Conservation (phyloP, 30 jellyfish, hydroid and myxozoan species). For the Aurelia aurita complex sp. Pacific region DNA sequence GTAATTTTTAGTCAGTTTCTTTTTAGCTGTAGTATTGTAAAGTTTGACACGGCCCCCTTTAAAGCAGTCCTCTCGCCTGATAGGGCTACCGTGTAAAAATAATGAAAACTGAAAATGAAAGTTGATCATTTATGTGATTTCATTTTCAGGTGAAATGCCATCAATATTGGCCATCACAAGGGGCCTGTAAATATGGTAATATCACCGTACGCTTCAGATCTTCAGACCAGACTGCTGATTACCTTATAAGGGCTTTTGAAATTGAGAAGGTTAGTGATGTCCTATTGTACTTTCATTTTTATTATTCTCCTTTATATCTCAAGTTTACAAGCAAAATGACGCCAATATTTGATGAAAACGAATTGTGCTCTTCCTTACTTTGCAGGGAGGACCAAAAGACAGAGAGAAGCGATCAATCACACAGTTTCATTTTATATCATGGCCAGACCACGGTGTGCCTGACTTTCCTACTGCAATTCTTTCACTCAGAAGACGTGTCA, state of each 20-base stretch:
- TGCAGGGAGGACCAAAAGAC: slow-evolving; percentile 42
- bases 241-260: slow-evolving; percentile 67
- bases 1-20: not conserved
- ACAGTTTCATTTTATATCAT: slow-evolving; percentile 93
- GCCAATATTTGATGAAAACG: too few species aligned
- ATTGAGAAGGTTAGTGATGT: slow-evolving; percentile 72
- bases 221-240: slow-evolving; percentile 92
- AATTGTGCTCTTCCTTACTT: not conserved
- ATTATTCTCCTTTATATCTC: too few species aligned
- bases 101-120: too few species aligned
- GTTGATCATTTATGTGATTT: not conserved
- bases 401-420: slow-evolving; percentile 62
- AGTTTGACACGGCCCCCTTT: too few species aligned
- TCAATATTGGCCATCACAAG: slow-evolving; percentile 95
- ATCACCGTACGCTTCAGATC: slow-evolving; percentile 72
- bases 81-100: too few species aligned
- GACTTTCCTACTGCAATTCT: slow-evolving; percentile 93
- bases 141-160: slow-evolving; percentile 74
- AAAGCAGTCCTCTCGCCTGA: too few species aligned
- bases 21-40: not conserved
- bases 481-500: slow-evolving; percentile 92
- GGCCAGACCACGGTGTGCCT: slow-evolving; percentile 99
- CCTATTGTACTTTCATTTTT: not conserved
- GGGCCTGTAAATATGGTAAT: slow-evolving; percentile 74
- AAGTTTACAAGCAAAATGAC: too few species aligned